Percentiles rank a stretch among this genome's conserved stretches.
Conservation (phyloP, 2,797 vertebrate species). For the Rhinatrema bivittatum region DNA sequence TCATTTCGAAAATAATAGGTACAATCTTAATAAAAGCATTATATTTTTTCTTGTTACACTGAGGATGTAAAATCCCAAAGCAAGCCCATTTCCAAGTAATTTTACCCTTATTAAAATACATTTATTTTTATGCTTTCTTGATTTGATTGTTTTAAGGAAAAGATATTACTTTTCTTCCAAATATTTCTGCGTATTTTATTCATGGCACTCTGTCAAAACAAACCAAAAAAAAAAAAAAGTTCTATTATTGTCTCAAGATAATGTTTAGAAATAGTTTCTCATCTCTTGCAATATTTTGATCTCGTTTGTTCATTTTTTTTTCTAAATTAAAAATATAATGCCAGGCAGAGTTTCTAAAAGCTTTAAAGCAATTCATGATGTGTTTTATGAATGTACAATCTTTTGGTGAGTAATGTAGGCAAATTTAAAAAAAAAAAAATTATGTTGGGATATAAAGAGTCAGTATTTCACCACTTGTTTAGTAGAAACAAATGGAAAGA, state of each 20-base stretch:
- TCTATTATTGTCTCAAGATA: conserved; percentile 55
- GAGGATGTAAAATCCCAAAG: conserved; percentile 69
- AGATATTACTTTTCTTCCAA: conserved; percentile 58
- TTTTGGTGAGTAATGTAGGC: background rate
- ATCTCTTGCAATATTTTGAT: conserved; percentile 50
- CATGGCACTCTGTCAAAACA: conserved; percentile 37
- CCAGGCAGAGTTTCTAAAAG: conserved; percentile 32
- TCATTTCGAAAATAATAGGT: conserved; percentile 68
- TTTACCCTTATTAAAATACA: conserved; percentile 75
- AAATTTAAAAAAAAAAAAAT: background rate
- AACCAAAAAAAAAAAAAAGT: too few species aligned
- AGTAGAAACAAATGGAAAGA: conserved; percentile 18
- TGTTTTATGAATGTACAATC: conserved; percentile 21
- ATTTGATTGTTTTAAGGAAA: conserved; percentile 60
- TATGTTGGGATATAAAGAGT: conserved; percentile 7
- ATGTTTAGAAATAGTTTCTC: conserved; percentile 65
- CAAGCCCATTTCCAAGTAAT: conserved; percentile 76
- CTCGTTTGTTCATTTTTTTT: conserved; percentile 39
- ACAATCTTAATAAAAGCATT: conserved; percentile 67
- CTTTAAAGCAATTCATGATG: conserved; percentile 17
- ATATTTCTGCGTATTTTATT: conserved; percentile 53
- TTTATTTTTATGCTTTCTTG: conserved; percentile 71
- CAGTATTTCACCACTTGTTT: conserved; percentile 1
- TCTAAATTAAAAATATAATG: conserved; percentile 40
- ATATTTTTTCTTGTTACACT: conserved; percentile 49